Evolutionary conservation across 1,140 invertebrate genomes (phyloP).

Genomic region (Helicoverpa zea): DNA sequence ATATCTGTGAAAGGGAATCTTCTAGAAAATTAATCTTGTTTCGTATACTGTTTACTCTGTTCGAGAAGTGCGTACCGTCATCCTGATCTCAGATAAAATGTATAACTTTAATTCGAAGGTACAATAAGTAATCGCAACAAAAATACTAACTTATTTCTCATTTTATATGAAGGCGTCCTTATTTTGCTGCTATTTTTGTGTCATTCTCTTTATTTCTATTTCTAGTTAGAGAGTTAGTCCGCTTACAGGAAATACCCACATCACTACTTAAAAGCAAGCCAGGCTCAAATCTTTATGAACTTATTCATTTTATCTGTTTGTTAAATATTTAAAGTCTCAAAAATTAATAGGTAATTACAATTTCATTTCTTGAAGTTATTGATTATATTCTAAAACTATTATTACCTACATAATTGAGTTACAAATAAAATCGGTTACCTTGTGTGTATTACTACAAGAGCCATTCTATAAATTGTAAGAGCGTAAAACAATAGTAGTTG

Average conservation of each 20-base stretch:
- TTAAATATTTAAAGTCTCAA: no score
- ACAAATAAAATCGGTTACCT: not conserved
- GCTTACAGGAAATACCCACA: no score
- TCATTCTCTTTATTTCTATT: no score
- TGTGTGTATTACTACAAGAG: not conserved
- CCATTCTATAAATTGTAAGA: not conserved
- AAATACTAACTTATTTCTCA: no score
- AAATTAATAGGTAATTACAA: no score
- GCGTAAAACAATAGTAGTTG: constrained; percentile 1
- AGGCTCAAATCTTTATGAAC: no score
- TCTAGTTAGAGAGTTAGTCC: no score
- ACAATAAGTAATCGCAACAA: not conserved
- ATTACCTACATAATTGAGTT: not conserved
- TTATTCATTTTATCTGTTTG: no score
- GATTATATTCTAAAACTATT: not conserved
- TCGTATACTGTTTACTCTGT: constrained; percentile 56
- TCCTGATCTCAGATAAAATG: constrained; percentile 5
- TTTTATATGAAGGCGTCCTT: no score
- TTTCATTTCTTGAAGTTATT: no score
- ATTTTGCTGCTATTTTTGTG: no score
- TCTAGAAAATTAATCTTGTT: constrained; percentile 61
- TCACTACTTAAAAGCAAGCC: no score
- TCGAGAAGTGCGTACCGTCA: constrained; percentile 30
- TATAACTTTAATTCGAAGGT: constrained; percentile 22
- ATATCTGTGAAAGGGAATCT: constrained; percentile 62